These are phyloP conservation scores for Amblyopsis rosae DNA, from an alignment of 2,113 vertebrate genomes.

Conservation along the genomic window DNA sequence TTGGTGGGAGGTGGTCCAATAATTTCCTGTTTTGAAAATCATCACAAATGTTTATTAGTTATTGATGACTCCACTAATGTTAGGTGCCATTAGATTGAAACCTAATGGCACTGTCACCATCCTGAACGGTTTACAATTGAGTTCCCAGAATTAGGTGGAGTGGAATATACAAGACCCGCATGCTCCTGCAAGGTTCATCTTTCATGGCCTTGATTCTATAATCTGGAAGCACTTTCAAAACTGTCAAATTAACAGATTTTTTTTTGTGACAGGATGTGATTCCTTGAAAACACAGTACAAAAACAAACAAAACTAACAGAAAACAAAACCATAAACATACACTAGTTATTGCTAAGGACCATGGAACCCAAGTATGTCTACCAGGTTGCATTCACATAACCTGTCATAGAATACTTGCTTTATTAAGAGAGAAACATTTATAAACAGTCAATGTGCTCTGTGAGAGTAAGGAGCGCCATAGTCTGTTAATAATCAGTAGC, in stretches of 20 bases:
- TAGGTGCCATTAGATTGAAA: too few relatives aligned
- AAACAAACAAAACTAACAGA: conserved; percentile 52
- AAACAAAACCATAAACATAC: conserved; percentile 50
- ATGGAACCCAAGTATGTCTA: conserved; percentile 72
- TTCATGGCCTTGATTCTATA: conserved; percentile 44
- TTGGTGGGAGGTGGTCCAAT: too few relatives aligned
- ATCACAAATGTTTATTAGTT: too few relatives aligned
- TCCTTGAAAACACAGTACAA: conserved; percentile 68
- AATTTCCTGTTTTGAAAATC: too few relatives aligned
- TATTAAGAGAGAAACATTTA: conserved; percentile 57
- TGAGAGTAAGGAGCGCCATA: conserved; percentile 52
- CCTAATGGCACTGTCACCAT: too few relatives aligned
- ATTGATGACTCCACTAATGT: too few relatives aligned
- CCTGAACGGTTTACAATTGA: too few relatives aligned
- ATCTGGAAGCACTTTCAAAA: conserved; percentile 73
- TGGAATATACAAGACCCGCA: not conserved
- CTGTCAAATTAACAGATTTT: conserved; percentile 51
- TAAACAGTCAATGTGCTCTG: conserved; percentile 69
- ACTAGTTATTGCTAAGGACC: conserved; percentile 77
- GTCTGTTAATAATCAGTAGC: conserved; percentile 58
- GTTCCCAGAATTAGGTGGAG: not conserved
- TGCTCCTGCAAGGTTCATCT: not conserved
- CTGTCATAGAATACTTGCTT: conserved; percentile 71
- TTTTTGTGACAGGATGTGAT: conserved; percentile 43
- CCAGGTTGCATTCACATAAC: conserved; percentile 72